phyloP scores from a whole-genome alignment of 2,113 vertebrate species.

The Crotalus viridis region DNA sequence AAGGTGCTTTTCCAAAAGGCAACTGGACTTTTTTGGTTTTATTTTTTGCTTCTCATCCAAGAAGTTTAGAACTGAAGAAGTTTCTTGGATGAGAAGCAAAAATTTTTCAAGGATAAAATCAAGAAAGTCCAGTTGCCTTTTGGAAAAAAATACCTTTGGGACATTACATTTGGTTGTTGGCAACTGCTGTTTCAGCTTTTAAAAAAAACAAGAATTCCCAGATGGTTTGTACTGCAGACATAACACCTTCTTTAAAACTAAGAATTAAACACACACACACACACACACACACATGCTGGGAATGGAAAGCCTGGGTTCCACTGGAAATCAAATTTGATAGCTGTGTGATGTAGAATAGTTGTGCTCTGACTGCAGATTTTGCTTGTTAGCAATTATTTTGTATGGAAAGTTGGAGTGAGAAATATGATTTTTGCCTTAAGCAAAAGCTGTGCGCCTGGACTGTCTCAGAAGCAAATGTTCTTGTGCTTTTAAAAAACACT shows the following conservation, averaged over 20 bases:
- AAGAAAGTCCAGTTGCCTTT: neutral
- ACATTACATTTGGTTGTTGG: neutral
- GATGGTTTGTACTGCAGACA: neutral
- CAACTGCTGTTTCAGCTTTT: neutral
- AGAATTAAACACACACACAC: neutral
- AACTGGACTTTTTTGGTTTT: neutral
- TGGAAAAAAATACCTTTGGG: neutral
- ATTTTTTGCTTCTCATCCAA: neutral
- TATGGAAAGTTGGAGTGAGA: neutral
- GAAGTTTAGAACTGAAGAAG: neutral
- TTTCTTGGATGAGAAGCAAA: neutral
- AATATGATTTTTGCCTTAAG: neutral
- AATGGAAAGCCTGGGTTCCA: neutral
- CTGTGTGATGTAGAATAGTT: neutral
- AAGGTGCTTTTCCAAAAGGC: neutral
- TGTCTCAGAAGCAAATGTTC: neutral
- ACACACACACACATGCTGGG: neutral
- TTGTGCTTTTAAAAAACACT: neutral
- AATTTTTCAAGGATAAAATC: neutral
- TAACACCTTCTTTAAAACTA: neutral
- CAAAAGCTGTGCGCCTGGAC: neutral
- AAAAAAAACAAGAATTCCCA: neutral
- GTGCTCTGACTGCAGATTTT: neutral
- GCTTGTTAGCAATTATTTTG: constrained; percentile 8
- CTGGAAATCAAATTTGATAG: neutral